Evolutionary conservation across 2,113 vertebrate genomes (phyloP).

Genomic region (Leucopsar rothschildi): DNA sequence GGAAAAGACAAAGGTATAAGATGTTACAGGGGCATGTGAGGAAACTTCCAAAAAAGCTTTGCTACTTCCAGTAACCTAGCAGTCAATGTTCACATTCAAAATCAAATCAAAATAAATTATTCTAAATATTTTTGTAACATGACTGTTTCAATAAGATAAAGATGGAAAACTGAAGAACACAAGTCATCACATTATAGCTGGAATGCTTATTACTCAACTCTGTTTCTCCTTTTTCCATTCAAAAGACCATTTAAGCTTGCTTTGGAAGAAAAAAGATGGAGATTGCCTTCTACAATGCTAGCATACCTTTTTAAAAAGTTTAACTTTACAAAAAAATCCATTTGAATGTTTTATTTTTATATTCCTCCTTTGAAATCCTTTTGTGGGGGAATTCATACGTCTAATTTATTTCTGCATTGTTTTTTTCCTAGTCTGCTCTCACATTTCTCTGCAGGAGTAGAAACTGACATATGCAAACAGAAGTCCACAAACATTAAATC

Average conservation of each 20-base stretch:
- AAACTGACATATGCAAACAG: not conserved
- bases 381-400: not conserved
- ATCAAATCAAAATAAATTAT: not conserved
- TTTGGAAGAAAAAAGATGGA: not conserved
- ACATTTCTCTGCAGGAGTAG: not conserved
- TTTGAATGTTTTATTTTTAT: not conserved
- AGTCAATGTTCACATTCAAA: not conserved
- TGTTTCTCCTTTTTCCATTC: not conserved
- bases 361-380: not conserved
- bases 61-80: not conserved
- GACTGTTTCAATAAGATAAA: not conserved
- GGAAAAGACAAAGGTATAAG: not conserved
- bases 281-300: not conserved
- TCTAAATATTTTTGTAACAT: not conserved
- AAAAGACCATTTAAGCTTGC: not conserved
- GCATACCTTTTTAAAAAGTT: not conserved
- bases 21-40: fast-evolving
- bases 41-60: not conserved
- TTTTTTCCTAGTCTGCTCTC: not conserved
- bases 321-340: not conserved
- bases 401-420: not conserved
- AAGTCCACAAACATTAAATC: not conserved
- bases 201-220: not conserved
- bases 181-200: not conserved
- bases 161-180: not conserved